Conservation (phyloP, 2,888 invertebrate genomes). For the Drosophila falleni region DNA sequence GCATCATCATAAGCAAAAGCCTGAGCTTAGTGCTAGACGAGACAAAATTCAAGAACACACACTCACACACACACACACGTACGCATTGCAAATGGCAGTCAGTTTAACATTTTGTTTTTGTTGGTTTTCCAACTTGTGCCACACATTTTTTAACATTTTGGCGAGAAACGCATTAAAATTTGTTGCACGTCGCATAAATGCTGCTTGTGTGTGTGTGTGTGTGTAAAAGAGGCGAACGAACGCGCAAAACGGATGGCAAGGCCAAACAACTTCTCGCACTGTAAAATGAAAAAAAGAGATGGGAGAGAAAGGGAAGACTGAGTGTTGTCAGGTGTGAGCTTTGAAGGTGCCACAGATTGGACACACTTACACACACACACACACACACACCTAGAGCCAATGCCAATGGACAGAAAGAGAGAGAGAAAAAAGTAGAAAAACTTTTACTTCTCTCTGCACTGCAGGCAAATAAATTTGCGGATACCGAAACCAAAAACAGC, state of each 20-base stretch:
- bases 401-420: slow-evolving; percentile 24
- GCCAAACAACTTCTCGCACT: slow-evolving; percentile 5
- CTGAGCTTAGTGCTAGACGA: slow-evolving; percentile 23
- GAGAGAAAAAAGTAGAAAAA: slow-evolving; percentile 48
- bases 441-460: slow-evolving; percentile 70
- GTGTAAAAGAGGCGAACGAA: slow-evolving; percentile 41
- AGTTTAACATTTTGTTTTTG: slow-evolving; percentile 42
- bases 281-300: neutral
- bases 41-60: slow-evolving; percentile 29
- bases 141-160: slow-evolving; percentile 79
- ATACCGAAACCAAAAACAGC: slow-evolving; percentile 79
- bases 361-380: slow-evolving; percentile 11
- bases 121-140: slow-evolving; percentile 77
- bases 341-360: slow-evolving; percentile 36
- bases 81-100: slow-evolving; percentile 55
- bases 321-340: slow-evolving; percentile 22
- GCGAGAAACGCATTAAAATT: slow-evolving; percentile 80
- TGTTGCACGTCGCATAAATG: slow-evolving; percentile 82
- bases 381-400: slow-evolving; percentile 25
- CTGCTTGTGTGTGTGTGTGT: slow-evolving; percentile 49
- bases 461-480: slow-evolving; percentile 78
- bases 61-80: slow-evolving; percentile 6
- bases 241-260: slow-evolving; percentile 28
- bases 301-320: slow-evolving; percentile 1
- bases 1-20: slow-evolving; percentile 53